Base-by-base conservation (phyloP, 2,888 invertebrate species). In the Pediacus dermestoides region DNA sequence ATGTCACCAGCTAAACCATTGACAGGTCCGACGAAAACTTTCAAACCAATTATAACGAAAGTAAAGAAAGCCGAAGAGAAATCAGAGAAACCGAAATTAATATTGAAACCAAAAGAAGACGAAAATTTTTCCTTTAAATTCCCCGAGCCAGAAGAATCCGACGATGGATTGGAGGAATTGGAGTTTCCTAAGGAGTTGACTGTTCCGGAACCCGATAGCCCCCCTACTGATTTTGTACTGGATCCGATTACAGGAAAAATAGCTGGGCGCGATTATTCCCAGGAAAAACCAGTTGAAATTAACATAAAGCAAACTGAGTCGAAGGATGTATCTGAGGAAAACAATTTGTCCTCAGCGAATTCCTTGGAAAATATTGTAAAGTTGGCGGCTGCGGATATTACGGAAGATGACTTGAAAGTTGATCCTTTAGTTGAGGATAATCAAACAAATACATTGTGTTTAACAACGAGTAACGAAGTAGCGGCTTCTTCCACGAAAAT, bases 201-300 rank as follows among this genome's bases (percentile, higher is more conserved):
- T 42, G 64, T 78, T 26, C 68, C 78, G 8, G 70, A 70, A 45
- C 77, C 77, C 1, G 75, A 75, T n/a, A 80, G 80, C 59, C 85
- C 78, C 4, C 78, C 79, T 6, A 74, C 80, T 40, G 80, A 80
- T 36, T 78, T 85, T 36, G 81, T 84, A 28, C 70, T 89, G 47
- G 87, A 87, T 58, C 83, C 83, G 1, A 67, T 77, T 9, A 82
- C 82, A 1, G 82, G 82, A 35, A 69, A 71, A 53, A 63, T 72
- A 18, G 50, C 46, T 3, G 51, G 53, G 11, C 16, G 43, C n/a
- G 48, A 53, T 12, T 55, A 55, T 34, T 48, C 50, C 18, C 50
- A 47, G 1, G 55, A 57, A 12, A 51, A 46, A 26, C 39, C 39
- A 0, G 46, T 44, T 22, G 37, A 42, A 1, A 50, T 48, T 14